phyloP scores from a whole-genome alignment of 2,113 vertebrate species.

The Peromyscus maniculatus region DNA sequence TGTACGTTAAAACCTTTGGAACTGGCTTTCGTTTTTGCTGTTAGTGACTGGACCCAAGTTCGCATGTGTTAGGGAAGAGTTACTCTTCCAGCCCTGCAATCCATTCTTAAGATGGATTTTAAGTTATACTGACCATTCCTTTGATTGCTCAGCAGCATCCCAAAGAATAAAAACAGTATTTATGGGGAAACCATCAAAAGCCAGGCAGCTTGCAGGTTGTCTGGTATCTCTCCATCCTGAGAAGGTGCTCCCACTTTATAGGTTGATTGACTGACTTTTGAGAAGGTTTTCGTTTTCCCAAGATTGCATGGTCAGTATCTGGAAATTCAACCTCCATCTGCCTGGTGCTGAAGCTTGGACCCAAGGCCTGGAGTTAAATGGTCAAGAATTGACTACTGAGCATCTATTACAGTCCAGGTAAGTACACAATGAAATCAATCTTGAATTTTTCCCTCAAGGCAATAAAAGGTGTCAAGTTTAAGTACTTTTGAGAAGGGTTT shows the following conservation, averaged over 20 bases:
- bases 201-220: not conserved
- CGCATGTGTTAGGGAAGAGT: not conserved
- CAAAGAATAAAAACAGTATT: not conserved
- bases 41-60: not conserved
- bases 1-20: not conserved
- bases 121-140: not conserved
- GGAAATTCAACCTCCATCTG: not conserved
- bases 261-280: not conserved
- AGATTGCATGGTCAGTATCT: not conserved
- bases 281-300: not conserved
- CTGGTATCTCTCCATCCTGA: not conserved
- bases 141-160: not conserved
- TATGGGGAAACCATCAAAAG: not conserved
- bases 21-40: not conserved
- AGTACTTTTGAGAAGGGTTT: not conserved
- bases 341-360: not conserved
- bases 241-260: not conserved
- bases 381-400: not conserved
- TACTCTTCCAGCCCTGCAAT: not conserved
- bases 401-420: not conserved
- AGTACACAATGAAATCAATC: too few relatives aligned
- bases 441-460: not conserved
- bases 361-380: not conserved
- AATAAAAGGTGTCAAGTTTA: not conserved
- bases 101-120: not conserved